These are phyloP conservation scores for Nycteola revayana DNA, from an alignment of 2,888 invertebrate species.

Conservation along the genomic window DNA sequence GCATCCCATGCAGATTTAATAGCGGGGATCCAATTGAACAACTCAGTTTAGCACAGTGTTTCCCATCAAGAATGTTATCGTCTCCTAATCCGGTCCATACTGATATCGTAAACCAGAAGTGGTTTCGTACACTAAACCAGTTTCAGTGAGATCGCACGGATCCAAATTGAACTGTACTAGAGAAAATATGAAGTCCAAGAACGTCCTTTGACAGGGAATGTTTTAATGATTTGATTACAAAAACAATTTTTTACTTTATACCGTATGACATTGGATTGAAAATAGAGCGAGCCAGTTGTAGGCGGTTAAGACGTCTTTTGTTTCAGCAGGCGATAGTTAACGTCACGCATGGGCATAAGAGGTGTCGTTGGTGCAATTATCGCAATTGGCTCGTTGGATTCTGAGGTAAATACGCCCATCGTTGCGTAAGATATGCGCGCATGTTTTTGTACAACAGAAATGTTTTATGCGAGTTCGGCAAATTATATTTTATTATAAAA, in stretches of 20 bases:
- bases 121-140: slow-evolving; percentile 71
- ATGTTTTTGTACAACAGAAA: slow-evolving; percentile 25
- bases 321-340: slow-evolving; percentile 48
- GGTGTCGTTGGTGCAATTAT: slow-evolving; percentile 78
- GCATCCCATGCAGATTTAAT: slow-evolving; percentile 60
- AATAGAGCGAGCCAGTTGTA: slow-evolving; percentile 35
- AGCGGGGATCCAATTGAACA: slow-evolving; percentile 63
- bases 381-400: slow-evolving; percentile 78
- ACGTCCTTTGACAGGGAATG: slow-evolving; percentile 46
- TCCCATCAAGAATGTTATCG: slow-evolving; percentile 72
- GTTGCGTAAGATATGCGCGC: slow-evolving; percentile 46
- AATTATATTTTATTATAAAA: too few relatives aligned
- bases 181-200: slow-evolving; percentile 60
- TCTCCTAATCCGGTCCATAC: slow-evolving; percentile 73
- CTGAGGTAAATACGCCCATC: slow-evolving; percentile 73
- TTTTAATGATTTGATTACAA: slow-evolving; percentile 33
- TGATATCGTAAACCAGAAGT: slow-evolving; percentile 78
- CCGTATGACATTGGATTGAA: slow-evolving; percentile 35
- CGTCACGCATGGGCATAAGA: slow-evolving; percentile 73
- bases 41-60: slow-evolving; percentile 67
- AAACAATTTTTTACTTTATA: slow-evolving; percentile 48
- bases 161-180: slow-evolving; percentile 51
- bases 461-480: too few relatives aligned
- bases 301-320: slow-evolving; percentile 51
- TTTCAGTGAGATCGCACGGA: slow-evolving; percentile 67